Evolutionary conservation across 1,140 invertebrate genomes (phyloP), one percentile per base, ranked within the genome.

Genomic region (Drosophila rufa): DNA sequence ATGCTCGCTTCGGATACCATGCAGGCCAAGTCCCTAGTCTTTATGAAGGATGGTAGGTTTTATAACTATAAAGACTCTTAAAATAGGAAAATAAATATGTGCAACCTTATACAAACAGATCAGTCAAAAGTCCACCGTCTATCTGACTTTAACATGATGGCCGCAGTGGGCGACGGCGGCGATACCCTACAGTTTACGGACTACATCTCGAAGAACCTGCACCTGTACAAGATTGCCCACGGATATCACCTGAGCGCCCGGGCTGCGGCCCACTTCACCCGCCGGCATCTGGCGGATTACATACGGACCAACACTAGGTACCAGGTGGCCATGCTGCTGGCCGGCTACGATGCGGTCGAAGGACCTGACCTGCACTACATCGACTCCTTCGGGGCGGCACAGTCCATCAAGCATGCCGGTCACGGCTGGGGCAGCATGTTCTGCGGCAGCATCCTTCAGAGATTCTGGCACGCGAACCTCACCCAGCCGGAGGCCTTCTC

Each of bases 131-230:
- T 99, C 81, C 96, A 97, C 87, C 96, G 97, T 89, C 94, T 99
- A 57, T 98, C 97, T 56, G 95, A 98, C 66, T 96, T 97, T 67
- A 93, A 99, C 59, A 94, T 98, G 46, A 98, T 99, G 97, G 96
- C 96, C 30, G 96, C 98, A 6, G 96, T 95, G 84, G 99, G 99
- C 51, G 99, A 99, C 93, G 94, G 96, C n/a, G 99, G 99, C 5
- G 99, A 99, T 93, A 97, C 98, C 1, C 96, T 96, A 15, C 98
- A 99, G 92, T 99, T 99, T 94, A 97, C 98, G n/a, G 98, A 99
- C 91, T 99, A 98, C 92, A 99, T 99, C 82, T 96, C 97, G 0
- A 99, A 99, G 93, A 99, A 99, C 93, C 96, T 99, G 89, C 98
- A 99, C 77, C 94, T 99, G 1, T 99, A 99, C 92, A 99, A 99